These are phyloP conservation scores for Troilus luridus DNA, from an alignment of 2,888 invertebrate genomes.

Conservation along the genomic window DNA sequence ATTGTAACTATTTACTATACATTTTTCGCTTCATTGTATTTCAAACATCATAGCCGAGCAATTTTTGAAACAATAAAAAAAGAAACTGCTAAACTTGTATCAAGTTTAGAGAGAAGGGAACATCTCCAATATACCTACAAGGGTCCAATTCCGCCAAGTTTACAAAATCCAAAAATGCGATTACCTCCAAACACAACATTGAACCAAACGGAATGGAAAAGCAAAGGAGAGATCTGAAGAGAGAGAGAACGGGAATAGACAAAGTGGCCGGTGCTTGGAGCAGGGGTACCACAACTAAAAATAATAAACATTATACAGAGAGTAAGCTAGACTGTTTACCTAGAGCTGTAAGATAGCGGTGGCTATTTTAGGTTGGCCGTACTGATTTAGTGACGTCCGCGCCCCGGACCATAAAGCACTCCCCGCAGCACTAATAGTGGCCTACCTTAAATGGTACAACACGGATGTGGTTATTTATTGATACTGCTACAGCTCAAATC, in stretches of 20 bases:
- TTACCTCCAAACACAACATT: background rate
- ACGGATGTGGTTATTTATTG: constrained; percentile 15
- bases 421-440: background rate
- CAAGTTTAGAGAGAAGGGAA: too few relatives aligned
- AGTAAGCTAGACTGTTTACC: background rate
- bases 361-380: background rate
- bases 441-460: background rate
- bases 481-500: background rate
- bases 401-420: background rate
- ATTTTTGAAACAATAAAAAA: too few relatives aligned
- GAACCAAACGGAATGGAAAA: background rate
- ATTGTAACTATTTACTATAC: too few relatives aligned
- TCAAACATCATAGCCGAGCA: too few relatives aligned
- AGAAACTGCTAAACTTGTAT: too few relatives aligned
- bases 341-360: constrained; percentile 9
- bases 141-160: too few relatives aligned
- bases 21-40: too few relatives aligned
- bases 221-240: background rate
- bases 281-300: constrained; percentile 16
- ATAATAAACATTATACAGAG: constrained; percentile 11
- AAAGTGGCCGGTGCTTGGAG: constrained; percentile 36
- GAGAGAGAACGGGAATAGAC: constrained; percentile 30
- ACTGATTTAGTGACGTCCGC: constrained; percentile 8
- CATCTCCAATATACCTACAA: too few relatives aligned
- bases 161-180: too few relatives aligned